A percentile compares a stretch with the other conserved stretches of the same genome.
Conservation (phyloP, 1,140 invertebrate species). For the Leptinotarsa defecta region DNA sequence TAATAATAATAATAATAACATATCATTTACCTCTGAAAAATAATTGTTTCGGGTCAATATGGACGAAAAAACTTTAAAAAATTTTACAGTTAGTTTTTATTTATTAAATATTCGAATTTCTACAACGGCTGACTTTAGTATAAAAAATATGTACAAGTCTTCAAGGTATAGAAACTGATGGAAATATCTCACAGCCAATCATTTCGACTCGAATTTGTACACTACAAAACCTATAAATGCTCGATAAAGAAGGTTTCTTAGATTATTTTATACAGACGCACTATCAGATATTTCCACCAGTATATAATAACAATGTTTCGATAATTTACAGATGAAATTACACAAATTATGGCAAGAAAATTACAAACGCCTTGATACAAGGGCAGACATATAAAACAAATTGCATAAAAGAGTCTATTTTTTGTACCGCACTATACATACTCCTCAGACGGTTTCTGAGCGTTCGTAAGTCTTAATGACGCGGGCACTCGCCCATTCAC, state of each 20-base stretch:
- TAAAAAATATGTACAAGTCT: conserved; percentile 29
- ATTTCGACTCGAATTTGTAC: background rate
- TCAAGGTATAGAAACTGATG: conserved; percentile 2
- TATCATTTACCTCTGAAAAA: too few species aligned
- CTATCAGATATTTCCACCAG: background rate
- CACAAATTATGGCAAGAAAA: conserved; percentile 53
- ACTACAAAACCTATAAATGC: background rate
- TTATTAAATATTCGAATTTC: conserved; percentile 26
- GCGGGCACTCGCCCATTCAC: conserved; percentile 68
- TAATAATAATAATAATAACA: too few species aligned
- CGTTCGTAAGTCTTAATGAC: conserved; percentile 68
- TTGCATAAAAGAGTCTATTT: conserved; percentile 31
- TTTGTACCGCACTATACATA: conserved; percentile 64
- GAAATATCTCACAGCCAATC: background rate
- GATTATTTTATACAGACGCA: background rate
- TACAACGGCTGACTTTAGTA: conserved; percentile 26
- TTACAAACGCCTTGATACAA: conserved; percentile 53
- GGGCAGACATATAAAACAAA: conserved; percentile 33
- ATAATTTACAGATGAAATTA: conserved; percentile 44
- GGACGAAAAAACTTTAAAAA: conserved; percentile 8
- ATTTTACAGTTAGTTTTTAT: conserved; percentile 30
- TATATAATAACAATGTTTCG: conserved; percentile 1
- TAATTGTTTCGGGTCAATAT: background rate
- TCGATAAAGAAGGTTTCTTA: too few species aligned
- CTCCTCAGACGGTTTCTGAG: conserved; percentile 78